A percentile compares a stretch with the other conserved stretches of the same genome.
phyloP scores from a whole-genome alignment of 2,888 invertebrate genomes.

The Aricia artaxerxes region DNA sequence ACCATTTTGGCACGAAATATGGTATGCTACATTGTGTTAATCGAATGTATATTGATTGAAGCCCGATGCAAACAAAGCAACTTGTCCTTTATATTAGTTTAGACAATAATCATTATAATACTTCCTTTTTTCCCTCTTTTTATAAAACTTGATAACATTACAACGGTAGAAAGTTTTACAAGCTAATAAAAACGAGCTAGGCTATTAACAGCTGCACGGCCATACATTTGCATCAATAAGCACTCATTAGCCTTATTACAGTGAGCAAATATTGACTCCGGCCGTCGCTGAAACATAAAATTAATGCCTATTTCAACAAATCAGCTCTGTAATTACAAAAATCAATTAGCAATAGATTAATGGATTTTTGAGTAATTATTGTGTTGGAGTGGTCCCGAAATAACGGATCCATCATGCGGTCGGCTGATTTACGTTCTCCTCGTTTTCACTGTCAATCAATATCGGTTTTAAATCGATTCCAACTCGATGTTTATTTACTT shows the following conservation, averaged over 20 bases:
- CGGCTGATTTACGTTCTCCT: slow-evolving; percentile 1
- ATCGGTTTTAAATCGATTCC: slow-evolving; percentile 2
- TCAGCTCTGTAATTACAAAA: slow-evolving; percentile 15
- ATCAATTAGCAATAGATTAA: slow-evolving; percentile 26
- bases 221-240: slow-evolving; percentile 4
- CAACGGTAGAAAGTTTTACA: neutral
- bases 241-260: slow-evolving; percentile 9
- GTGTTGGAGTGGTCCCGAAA: slow-evolving; percentile 13
- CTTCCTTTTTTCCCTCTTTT: too few species aligned
- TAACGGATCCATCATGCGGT: slow-evolving; percentile 23
- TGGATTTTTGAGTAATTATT: slow-evolving; percentile 12
- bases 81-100: too few species aligned
- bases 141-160: neutral
- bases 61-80: too few species aligned
- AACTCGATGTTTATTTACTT: neutral
- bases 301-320: slow-evolving; percentile 19
- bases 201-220: neutral
- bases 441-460: slow-evolving; percentile 6
- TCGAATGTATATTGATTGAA: too few species aligned
- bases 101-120: too few species aligned
- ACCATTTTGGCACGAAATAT: too few species aligned
- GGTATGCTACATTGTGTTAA: too few species aligned
- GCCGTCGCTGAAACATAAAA: slow-evolving; percentile 15
- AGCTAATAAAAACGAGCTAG: neutral
- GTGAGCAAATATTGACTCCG: slow-evolving; percentile 10